These are phyloP conservation scores for Simalia tracyae DNA, from an alignment of 2,797 vertebrate species.

Conservation along the genomic window DNA sequence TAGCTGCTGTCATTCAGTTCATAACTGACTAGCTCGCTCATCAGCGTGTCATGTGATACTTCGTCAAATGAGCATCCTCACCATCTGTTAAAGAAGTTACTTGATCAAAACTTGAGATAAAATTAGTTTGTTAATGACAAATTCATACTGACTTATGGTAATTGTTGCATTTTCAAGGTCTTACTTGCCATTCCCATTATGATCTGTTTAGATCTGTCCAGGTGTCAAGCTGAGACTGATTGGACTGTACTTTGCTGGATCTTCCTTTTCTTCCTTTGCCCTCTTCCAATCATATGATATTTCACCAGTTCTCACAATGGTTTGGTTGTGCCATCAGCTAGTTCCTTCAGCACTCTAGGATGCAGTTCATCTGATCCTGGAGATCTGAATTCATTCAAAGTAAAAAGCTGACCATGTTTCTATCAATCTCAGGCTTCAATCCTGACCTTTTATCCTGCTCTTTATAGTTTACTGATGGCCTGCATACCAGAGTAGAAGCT, in stretches of 20 bases:
- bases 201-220: neutral
- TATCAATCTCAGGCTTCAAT: neutral
- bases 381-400: neutral
- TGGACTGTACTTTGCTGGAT: neutral
- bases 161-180: neutral
- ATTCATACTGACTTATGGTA: neutral
- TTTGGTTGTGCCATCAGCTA: neutral
- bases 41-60: neutral
- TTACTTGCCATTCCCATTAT: neutral
- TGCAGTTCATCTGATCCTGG: neutral
- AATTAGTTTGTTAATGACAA: neutral
- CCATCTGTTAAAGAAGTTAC: neutral
- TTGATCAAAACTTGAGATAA: neutral
- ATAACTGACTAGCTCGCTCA: neutral
- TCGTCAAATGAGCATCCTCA: neutral
- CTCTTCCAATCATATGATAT: neutral
- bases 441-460: neutral
- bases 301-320: neutral
- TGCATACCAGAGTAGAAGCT: neutral
- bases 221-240: neutral
- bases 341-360: neutral
- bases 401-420: neutral
- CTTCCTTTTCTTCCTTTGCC: neutral
- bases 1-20: neutral
- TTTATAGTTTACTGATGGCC: neutral